Evolutionary conservation across 2,797 vertebrate species (phyloP).

Genomic region (Dendrocincla fuliginosa): DNA sequence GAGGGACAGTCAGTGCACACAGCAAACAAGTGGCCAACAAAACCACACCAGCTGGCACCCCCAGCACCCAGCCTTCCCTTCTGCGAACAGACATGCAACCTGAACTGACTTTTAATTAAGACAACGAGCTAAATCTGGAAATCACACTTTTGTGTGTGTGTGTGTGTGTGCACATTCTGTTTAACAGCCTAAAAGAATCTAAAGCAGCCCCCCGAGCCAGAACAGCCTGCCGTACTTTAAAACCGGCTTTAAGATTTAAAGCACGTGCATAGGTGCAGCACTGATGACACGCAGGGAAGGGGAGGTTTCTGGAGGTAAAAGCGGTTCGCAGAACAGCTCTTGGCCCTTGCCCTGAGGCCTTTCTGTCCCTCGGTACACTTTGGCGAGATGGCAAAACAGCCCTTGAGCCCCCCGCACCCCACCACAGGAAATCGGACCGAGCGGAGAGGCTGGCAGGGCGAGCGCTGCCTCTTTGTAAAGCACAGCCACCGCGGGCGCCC

Average conservation of each 20-base stretch:
- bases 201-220: neutral
- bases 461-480: too few relatives aligned
- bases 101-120: neutral
- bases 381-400: fast-evolving
- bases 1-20: fast-evolving
- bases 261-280: neutral
- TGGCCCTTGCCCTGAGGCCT: fast-evolving
- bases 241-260: neutral
- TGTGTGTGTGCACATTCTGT: fast-evolving
- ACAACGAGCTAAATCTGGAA: neutral
- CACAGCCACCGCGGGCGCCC: too few relatives aligned
- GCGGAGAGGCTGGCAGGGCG: neutral
- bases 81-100: neutral
- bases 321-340: neutral
- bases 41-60: neutral
- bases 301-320: neutral
- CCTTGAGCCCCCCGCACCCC: fast-evolving
- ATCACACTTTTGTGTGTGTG: neutral
- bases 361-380: neutral
- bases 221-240: neutral
- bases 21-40: neutral
- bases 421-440: too few relatives aligned
- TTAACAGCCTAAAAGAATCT: neutral
- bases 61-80: neutral
- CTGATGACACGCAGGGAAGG: fast-evolving